phyloP scores from a whole-genome alignment of 2,888 invertebrate genomes.

The Tinea trinotella region DNA sequence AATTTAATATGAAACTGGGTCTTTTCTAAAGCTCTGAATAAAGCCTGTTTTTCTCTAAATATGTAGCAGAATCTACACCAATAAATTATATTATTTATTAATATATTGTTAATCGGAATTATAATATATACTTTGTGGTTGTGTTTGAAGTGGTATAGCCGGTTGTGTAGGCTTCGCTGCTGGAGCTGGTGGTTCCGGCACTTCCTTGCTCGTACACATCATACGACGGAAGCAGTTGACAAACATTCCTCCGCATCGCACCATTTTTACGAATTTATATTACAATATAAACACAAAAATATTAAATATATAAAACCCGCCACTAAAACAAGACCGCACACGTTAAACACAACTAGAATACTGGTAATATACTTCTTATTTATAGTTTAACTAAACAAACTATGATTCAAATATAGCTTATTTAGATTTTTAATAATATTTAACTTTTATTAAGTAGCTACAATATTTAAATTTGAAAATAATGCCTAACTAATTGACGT shows the following conservation, averaged over 20 bases:
- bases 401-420: not conserved
- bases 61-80: no score
- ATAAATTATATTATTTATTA: no score
- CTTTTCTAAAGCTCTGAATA: no score
- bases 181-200: constrained; percentile 1
- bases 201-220: not conserved
- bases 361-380: not conserved
- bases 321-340: not conserved
- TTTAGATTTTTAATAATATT: not conserved
- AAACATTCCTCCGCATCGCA: constrained; percentile 8
- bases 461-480: not conserved
- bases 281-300: constrained; percentile 4
- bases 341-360: not conserved
- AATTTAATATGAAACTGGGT: no score
- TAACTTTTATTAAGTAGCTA: not conserved
- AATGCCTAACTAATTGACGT: constrained; percentile 7
- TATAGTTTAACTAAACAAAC: constrained; percentile 5
- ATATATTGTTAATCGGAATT: no score
- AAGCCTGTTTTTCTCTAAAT: no score
- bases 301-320: not conserved
- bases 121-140: constrained; percentile 1
- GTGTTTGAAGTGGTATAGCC: not conserved
- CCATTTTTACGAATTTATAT: constrained; percentile 2
- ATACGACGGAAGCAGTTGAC: not conserved
- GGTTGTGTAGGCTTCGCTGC: not conserved